A percentile compares a stretch with the other conserved stretches of the same genome.
Conservation (phyloP, 2,797 vertebrate species). For the Agapornis canus region DNA sequence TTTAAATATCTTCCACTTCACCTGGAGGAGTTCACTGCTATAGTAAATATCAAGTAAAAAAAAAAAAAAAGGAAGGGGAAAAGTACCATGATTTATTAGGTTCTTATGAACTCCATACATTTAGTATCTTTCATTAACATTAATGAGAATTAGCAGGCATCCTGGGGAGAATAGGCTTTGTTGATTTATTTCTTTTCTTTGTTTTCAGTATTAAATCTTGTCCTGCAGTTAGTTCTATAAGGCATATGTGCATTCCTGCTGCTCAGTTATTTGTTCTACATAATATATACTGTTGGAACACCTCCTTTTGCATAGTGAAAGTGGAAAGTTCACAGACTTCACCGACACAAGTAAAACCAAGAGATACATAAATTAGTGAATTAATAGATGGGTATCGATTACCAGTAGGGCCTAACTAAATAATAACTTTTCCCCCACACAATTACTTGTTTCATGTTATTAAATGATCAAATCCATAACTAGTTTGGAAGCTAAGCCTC, state of each 20-base stretch:
- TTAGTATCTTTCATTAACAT: constrained; percentile 69
- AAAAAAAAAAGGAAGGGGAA: neutral
- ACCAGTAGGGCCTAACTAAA: constrained; percentile 70
- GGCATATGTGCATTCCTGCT: constrained; percentile 5
- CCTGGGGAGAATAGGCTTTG: constrained; percentile 32
- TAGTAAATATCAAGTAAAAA: neutral
- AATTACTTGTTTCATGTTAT: constrained; percentile 70
- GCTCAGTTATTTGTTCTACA: constrained; percentile 53
- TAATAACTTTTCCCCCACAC: constrained; percentile 69
- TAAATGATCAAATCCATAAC: constrained; percentile 75
- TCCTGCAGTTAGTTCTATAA: constrained; percentile 47
- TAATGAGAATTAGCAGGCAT: constrained; percentile 56
- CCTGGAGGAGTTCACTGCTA: neutral
- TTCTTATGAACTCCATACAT: constrained; percentile 63
- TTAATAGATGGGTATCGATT: constrained; percentile 76
- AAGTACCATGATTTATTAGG: constrained; percentile 54
- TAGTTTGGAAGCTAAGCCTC: constrained; percentile 58
- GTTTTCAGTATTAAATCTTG: constrained; percentile 68
- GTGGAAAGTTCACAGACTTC: constrained; percentile 46
- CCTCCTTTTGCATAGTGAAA: constrained; percentile 10
- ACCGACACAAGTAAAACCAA: constrained; percentile 31
- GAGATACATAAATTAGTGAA: constrained; percentile 64
- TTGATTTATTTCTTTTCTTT: constrained; percentile 61
- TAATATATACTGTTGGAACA: constrained; percentile 29
- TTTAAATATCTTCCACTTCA: neutral